Base-by-base conservation (phyloP, 2,888 invertebrate species). In the Panopea generosa region DNA sequence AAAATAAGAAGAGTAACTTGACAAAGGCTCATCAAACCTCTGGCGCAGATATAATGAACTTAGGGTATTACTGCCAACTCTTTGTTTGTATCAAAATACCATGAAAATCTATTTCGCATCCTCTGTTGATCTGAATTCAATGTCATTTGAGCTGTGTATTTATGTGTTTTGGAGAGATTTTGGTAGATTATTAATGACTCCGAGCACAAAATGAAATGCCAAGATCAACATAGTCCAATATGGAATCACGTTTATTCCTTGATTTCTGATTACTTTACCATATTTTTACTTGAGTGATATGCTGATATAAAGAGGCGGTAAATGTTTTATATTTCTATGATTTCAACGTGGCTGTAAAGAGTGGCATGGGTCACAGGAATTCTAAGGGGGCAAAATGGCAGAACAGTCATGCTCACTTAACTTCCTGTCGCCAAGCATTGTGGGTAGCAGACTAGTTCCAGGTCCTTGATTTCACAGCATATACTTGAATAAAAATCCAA, bases 371-470 rank as follows among this genome's bases (percentile, higher is more conserved):
- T 80, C 80, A 80, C 40, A 60, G 57, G 59, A 38, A 62, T 43
- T 77, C 53, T 70, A 63, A 80, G 68, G 73, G 33, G 70, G 63
- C 73, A 80, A 76, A 73, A 67, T 73, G 73, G 70, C 67, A 69
- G 70, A 80, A 80, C 80, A 77, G 80, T 73, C 73, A 80, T 57
- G 80, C 75, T 61, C 76, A 74, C 53, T 77, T 80, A 66, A 61
- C 56, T 66, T 70, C 67, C 76, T 73, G 80, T 75, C 73, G 76
- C 73, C 76, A 68, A 27, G 72, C 68, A 77, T 72, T 72, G 67
- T 75, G 75, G 75, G 70, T 69, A 53, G 20, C 40, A 50, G 61
- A 56, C 29, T 45, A n/a, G 45, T 16, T n/a, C n/a, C n/a, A n/a
- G n/a, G n/a, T n/a, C 6, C 45, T 20, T 16, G 6, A 20, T 45